phyloP scores from a whole-genome alignment of 2,888 invertebrate genomes.

The Amiota communis region DNA sequence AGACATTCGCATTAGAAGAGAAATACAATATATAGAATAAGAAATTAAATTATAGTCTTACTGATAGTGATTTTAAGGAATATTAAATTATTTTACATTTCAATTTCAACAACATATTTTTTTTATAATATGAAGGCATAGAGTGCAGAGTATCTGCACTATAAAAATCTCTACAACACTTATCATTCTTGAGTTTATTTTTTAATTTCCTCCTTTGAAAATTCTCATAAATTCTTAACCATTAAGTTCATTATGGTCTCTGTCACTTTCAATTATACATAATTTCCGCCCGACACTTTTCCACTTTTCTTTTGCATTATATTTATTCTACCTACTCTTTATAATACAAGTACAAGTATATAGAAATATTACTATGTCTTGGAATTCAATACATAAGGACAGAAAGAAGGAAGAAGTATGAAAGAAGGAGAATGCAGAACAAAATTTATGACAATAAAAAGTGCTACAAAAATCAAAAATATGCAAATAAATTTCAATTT shows the following conservation, averaged over 20 bases:
- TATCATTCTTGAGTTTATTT: too few species aligned
- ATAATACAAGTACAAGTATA: not conserved
- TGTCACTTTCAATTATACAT: constrained; percentile 21
- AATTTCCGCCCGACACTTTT: constrained; percentile 9
- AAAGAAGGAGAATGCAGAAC: not conserved
- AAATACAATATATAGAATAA: too few species aligned
- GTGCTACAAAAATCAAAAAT: constrained; percentile 54
- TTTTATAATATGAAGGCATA: not conserved
- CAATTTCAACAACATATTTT: not conserved
- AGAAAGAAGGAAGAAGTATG: too few species aligned
- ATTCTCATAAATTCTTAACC: not conserved
- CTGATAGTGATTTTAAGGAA: too few species aligned
- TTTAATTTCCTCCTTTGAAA: too few species aligned
- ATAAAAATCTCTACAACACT: too few species aligned
- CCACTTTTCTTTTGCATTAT: not conserved
- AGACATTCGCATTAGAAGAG: too few species aligned
- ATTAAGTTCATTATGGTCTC: not conserved
- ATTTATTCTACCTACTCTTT: not conserved
- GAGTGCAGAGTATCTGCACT: not conserved
- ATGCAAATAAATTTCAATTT: constrained; percentile 68
- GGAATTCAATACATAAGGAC: too few species aligned
- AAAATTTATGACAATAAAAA: not conserved
- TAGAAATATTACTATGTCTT: too few species aligned
- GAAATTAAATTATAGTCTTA: too few species aligned
- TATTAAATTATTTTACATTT: not conserved